Base-by-base conservation (phyloP, 2,113 vertebrate genomes). In the Carassius gibelio region DNA sequence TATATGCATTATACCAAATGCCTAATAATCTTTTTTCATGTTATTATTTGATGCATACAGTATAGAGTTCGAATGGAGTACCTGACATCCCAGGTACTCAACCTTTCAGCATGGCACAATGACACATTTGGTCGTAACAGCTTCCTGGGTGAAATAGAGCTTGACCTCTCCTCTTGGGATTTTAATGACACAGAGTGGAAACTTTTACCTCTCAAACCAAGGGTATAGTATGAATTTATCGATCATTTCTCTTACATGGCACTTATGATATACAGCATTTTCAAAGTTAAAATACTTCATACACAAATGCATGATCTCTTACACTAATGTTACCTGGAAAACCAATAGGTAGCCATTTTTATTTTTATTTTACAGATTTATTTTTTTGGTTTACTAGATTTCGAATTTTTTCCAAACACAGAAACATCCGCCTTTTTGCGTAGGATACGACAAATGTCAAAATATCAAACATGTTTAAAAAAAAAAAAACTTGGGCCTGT, bases 91-190 rank as follows among this genome's bases (percentile, higher is more conserved):
- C 97, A 98, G 92, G 96, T 89, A 8, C 92, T 99, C 86, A 96
- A 97, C 89, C 92, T 99, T 81, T 99, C 98, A 0, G 97, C 97
- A 55, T 99, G 98, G 98, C 98, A 99, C 88, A 95, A 98, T 7
- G 98, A 99, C 90, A 97, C 94, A 1, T 98, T 99, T 94, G 97
- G 97, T 50, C 96, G 95, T 66, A 99, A 99, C 88, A 97, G 96
- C 82, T 99, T 99, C 88, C 94, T 99, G 77, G 98, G 98, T 0
- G 97, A 99, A 92, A 96, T 97, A 30, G 98, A 99, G 15, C 81
- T 98, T 75, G 96, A 99, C 87, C 94, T 99, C 76, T 95, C 94
- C 87, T 92, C 90, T 0, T 99, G 98, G 98, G 95, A 99, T 88
- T 98, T 97, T 94, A 94, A 92, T 86, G 95, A 95, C 92, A 96